Evolutionary conservation across 1,140 invertebrate species (phyloP), one percentile per base, ranked within the genome.

Genomic region (Nasonia vitripennis): DNA sequence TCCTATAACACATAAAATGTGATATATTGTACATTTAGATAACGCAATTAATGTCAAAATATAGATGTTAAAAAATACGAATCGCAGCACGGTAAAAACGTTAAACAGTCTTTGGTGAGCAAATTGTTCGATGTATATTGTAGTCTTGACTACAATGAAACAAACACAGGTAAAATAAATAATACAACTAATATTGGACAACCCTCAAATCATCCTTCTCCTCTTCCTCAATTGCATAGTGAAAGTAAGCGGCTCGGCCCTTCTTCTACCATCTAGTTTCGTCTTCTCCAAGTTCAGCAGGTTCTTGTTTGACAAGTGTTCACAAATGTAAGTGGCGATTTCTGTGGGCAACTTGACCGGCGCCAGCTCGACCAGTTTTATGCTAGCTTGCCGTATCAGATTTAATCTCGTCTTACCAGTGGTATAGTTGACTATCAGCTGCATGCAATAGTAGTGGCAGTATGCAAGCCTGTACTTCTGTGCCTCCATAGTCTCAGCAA

Each of bases 261-360:
- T 62, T n/a, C 17, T 62, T 62, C 20, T 62, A 62, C 55, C 55
- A n/a, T n/a, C n/a, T 1, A 62, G 17, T n/a, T n/a, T 62, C 6
- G 17, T 6, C n/a, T 80, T 77, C 23, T 12, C 41, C 17, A 85
- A 85, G 27, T 55, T 79, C n/a, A 41, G 5, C 14, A 85, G 55
- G 31, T 80, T 48, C 1, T 0, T 2, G 55, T 48, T 74, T 0
- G 31, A 84, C 37, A 51, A 62, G 78, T 23, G 87, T 87, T 78
- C 67, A 89, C 90, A 90, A 48, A 87, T 85, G 11, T 83, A 85
- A 34, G 86, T 81, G 20, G 80, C 20, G 23, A 78, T 68, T 70
- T 78, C 74, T 2, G 45, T 9, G 0, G 74, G 74, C 5, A 84
- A 70, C 62, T 48, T 41, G 17, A 62, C 7, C 1, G 55, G 20